Conservation (phyloP, 2,888 invertebrate species). For the Cerceris rybyensis region DNA sequence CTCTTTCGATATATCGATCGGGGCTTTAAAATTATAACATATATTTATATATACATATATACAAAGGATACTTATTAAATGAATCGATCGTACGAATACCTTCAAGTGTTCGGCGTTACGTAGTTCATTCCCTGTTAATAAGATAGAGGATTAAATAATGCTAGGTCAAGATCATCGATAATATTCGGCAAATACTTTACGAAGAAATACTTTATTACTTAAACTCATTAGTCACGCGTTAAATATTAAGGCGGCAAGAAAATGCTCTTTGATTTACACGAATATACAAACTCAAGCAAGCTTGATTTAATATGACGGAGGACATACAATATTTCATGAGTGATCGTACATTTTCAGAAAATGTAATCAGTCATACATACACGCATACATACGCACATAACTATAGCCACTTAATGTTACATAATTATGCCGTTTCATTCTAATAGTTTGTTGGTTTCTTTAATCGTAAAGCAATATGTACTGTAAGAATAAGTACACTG, state of each 20-base stretch:
- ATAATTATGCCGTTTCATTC: slow-evolving; percentile 46
- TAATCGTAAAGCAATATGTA: slow-evolving; percentile 39
- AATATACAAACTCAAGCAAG: slow-evolving; percentile 48
- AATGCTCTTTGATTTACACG: slow-evolving; percentile 52
- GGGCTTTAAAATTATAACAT: background rate
- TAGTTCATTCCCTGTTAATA: background rate
- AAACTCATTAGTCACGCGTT: slow-evolving; percentile 47
- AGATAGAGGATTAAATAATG: background rate
- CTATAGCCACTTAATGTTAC: slow-evolving; percentile 30
- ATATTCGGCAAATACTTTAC: slow-evolving; percentile 21
- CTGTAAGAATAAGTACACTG: slow-evolving; percentile 60
- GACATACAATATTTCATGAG: slow-evolving; percentile 18
- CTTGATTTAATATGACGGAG: slow-evolving; percentile 26
- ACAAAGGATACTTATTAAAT: background rate
- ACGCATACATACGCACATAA: slow-evolving; percentile 11
- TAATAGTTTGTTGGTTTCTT: slow-evolving; percentile 7
- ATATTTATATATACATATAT: background rate
- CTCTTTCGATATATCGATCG: slow-evolving; percentile 11
- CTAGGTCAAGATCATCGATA: background rate
- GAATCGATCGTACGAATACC: background rate
- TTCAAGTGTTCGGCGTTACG: background rate
- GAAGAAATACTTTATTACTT: slow-evolving; percentile 61
- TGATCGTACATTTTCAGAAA: slow-evolving; percentile 9
- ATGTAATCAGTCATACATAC: slow-evolving; percentile 36
- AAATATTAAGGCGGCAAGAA: slow-evolving; percentile 60